Conservation (phyloP, 2,888 invertebrate species). For the Hanleya hanleyi region DNA sequence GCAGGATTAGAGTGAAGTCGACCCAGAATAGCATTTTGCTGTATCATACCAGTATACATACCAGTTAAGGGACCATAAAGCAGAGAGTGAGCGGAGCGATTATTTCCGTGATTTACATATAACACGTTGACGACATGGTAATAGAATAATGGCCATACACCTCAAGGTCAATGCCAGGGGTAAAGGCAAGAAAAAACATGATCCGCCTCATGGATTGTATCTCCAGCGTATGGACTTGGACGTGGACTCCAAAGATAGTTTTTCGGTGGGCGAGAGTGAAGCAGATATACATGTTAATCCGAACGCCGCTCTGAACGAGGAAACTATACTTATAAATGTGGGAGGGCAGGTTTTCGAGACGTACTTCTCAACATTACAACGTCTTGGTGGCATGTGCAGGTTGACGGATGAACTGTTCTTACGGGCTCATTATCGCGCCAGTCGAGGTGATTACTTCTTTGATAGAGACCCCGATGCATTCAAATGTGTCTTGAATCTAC, state of each 20-base stretch:
- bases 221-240: not conserved
- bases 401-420: constrained; percentile 56
- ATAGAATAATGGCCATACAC: too few species aligned
- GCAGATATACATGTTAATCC: not conserved
- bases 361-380: constrained; percentile 51
- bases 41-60: too few species aligned
- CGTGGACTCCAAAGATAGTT: not conserved
- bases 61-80: too few species aligned
- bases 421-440: constrained; percentile 51
- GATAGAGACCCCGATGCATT: constrained; percentile 67
- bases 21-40: too few species aligned
- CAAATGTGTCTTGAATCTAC: constrained; percentile 62
- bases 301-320: not conserved
- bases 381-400: constrained; percentile 49
- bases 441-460: constrained; percentile 61
- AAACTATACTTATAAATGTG: constrained; percentile 45
- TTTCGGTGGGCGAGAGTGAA: not conserved
- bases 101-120: too few species aligned
- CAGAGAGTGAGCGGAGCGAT: too few species aligned
- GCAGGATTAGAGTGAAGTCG: too few species aligned
- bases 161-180: too few species aligned
- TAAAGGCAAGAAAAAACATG: too few species aligned
- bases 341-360: constrained; percentile 65
- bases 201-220: too few species aligned
- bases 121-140: too few species aligned